Base-by-base conservation (phyloP, 1,140 invertebrate genomes). In the Trachymyrmex septentrionalis region DNA sequence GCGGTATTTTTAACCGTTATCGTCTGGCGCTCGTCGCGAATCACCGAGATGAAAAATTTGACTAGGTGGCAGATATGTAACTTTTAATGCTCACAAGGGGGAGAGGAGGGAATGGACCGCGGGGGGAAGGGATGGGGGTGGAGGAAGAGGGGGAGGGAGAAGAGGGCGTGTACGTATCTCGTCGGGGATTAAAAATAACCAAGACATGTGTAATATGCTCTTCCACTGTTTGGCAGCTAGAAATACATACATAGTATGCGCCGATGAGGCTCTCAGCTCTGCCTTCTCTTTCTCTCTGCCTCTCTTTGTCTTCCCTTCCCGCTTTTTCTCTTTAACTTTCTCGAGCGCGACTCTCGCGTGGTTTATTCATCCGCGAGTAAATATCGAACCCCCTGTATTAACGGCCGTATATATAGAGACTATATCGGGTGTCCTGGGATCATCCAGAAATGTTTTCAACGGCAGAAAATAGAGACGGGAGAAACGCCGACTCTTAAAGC, bases 21-120 rank as follows among this genome's bases (percentile, higher is more conserved):
- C 55, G 80, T 75, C 80, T 84, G 80, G 69, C 12, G 80, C 44
- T 48, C 80, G 69, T 63, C 69, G 69, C 69, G n/a, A 67, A 63
- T 21, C 80, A 84, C 0, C 69, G 80, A 61, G 69, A 84, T 55
- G 80, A 84, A 84, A 84, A 84, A 84, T 84, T 84, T 34, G 80
- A 75, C 67, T 84, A 73, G 80, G 27, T 50, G 9, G 80, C 55
- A 63, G 55, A 27, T 73, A 84, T n/a, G 57, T 50, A 84, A 84
- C 80, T 84, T 71, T 73, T 84, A 84, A 84, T 84, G 19, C 55
- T 30, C 48, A 14, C 2, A 38, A 38, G 34, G 34, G 34, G 16
- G 16, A 5, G 57, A 30, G 57, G 7, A n/a, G 14, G 57, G 55
- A 21, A 21, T 57, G 30, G 30, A 12, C 30, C 21, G 19, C 38